Evolutionary conservation across 2,888 invertebrate genomes (phyloP).

Genomic region (Orthosia gracilis): DNA sequence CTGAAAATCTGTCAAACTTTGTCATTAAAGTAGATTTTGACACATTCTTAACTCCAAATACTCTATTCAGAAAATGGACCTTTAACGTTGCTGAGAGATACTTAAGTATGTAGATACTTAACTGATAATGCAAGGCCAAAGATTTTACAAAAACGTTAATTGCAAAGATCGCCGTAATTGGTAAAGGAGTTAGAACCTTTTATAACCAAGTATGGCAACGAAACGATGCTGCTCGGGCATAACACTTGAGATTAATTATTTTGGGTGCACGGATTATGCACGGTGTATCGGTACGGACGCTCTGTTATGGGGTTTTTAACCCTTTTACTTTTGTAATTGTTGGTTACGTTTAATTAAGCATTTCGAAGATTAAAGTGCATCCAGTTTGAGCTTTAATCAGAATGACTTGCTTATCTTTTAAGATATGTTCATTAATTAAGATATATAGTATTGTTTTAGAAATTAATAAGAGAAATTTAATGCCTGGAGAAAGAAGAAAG

Average conservation of each 20-base stretch:
- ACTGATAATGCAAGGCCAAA: neutral
- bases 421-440: neutral
- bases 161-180: neutral
- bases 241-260: conserved; percentile 76
- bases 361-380: conserved; percentile 34
- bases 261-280: conserved; percentile 77
- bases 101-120: neutral
- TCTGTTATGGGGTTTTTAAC: conserved; percentile 74
- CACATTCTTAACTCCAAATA: too few relatives aligned
- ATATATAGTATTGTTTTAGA: neutral
- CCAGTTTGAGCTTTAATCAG: conserved; percentile 13
- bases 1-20: too few relatives aligned
- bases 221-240: conserved; percentile 67
- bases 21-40: too few relatives aligned
- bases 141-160: conserved; percentile 7
- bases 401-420: neutral
- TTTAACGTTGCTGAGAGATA: neutral
- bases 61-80: too few relatives aligned
- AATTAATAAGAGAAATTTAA: neutral
- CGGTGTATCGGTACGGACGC: conserved; percentile 60
- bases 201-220: conserved; percentile 19
- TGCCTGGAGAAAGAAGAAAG: conserved; percentile 1
- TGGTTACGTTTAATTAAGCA: conserved; percentile 52
- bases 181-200: conserved; percentile 21
- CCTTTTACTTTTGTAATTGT: conserved; percentile 65